A percentile compares a stretch with the other conserved stretches of the same genome.
These are phyloP conservation scores for Lymantria dispar DNA, from an alignment of 2,888 invertebrate species.

Conservation along the genomic window DNA sequence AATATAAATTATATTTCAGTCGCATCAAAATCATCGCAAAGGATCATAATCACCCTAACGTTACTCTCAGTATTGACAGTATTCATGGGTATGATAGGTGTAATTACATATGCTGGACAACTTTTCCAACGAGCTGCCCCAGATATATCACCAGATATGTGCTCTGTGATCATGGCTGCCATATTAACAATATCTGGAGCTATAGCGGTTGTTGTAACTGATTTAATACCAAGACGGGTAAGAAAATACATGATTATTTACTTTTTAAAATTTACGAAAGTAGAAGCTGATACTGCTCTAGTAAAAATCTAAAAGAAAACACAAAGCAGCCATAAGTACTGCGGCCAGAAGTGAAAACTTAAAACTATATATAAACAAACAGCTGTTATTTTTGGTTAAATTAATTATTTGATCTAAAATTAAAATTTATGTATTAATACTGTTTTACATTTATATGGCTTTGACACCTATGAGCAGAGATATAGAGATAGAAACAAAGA, in stretches of 20 bases:
- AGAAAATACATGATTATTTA: conserved; percentile 7
- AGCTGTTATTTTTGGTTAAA: too few relatives aligned
- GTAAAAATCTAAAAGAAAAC: too few relatives aligned
- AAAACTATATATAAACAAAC: too few relatives aligned
- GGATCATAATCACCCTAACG: conserved; percentile 29
- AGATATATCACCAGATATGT: conserved; percentile 59
- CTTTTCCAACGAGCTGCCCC: conserved; percentile 72
- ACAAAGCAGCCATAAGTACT: too few relatives aligned
- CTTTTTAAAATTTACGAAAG: too few relatives aligned
- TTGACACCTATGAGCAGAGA: too few relatives aligned
- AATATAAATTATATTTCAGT: conserved; percentile 24
- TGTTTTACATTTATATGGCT: too few relatives aligned
- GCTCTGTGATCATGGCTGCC: conserved; percentile 77
- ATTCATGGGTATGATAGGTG: conserved; percentile 44
- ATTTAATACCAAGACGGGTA: conserved; percentile 77
- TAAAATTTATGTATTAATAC: too few relatives aligned
- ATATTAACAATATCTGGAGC: conserved; percentile 69
- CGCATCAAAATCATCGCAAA: conserved; percentile 59
- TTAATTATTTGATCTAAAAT: too few relatives aligned
- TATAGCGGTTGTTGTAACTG: conserved; percentile 61
- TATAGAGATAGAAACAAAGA: too few relatives aligned
- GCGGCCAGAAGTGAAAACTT: too few relatives aligned
- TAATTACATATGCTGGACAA: conserved; percentile 56
- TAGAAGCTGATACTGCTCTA: too few relatives aligned
- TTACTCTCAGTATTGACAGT: conserved; percentile 28